A percentile compares a stretch with the other conserved stretches of the same genome.
Evolutionary conservation across 2,888 invertebrate genomes (phyloP).

Genomic region (Rhamnusium bicolor): DNA sequence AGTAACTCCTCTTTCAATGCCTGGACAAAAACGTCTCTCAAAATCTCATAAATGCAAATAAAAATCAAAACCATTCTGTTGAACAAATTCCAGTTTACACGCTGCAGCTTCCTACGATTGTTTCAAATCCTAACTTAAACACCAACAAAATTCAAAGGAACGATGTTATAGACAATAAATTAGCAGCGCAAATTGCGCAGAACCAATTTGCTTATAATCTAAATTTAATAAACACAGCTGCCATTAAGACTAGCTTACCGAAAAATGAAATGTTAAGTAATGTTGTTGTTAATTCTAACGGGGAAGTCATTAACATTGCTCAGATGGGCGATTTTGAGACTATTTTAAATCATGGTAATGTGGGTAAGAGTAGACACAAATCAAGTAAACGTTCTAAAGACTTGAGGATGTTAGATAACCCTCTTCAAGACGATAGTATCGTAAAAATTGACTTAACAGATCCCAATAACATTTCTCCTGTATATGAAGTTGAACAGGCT

Average conservation of each 20-base stretch:
- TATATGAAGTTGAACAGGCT: conserved; percentile 49
- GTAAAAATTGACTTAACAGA: conserved; percentile 65
- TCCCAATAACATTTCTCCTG: conserved; percentile 42
- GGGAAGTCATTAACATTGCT: conserved; percentile 66
- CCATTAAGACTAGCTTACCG: conserved; percentile 58
- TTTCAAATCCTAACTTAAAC: conserved; percentile 50
- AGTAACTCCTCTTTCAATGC: conserved; percentile 31
- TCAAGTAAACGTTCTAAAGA: conserved; percentile 35
- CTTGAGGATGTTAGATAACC: conserved; percentile 20
- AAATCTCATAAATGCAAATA: conserved; percentile 36
- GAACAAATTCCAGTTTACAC: conserved; percentile 57
- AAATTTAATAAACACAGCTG: conserved; percentile 60
- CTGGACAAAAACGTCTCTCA: conserved; percentile 25
- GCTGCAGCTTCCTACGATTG: conserved; percentile 60
- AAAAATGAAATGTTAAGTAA: conserved; percentile 63
- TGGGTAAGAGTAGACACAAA: conserved; percentile 44
- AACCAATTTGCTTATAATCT: conserved; percentile 61
- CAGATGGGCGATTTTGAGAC: conserved; percentile 63
- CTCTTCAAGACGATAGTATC: conserved; percentile 49
- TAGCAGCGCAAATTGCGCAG: conserved; percentile 46
- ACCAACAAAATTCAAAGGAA: conserved; percentile 45
- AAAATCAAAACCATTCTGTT: conserved; percentile 39
- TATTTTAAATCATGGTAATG: conserved; percentile 55
- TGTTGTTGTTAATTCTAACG: conserved; percentile 66
- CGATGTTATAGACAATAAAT: conserved; percentile 36